These are phyloP conservation scores for Cephus pygmeus DNA, from an alignment of 2,888 invertebrate species.

Conservation along the genomic window DNA sequence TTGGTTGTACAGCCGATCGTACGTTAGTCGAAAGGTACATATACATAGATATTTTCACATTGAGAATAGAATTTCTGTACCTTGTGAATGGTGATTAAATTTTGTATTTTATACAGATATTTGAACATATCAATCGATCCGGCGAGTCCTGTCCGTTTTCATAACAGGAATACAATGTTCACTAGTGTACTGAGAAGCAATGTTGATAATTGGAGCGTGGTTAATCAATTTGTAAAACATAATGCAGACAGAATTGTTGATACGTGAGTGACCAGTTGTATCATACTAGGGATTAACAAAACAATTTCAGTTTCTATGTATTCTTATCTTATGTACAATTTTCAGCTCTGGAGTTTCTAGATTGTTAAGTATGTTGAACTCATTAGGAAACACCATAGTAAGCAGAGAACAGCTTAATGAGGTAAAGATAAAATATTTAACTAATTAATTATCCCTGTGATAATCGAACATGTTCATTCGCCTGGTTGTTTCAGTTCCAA, in stretches of 20 bases:
- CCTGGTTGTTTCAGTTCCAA: background rate
- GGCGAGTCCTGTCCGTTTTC: background rate
- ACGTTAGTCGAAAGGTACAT: constrained; percentile 69
- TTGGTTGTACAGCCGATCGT: constrained; percentile 75
- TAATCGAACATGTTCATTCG: background rate
- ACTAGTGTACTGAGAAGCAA: constrained; percentile 6
- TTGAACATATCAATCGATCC: background rate
- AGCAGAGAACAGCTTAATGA: background rate
- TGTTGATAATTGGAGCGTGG: background rate
- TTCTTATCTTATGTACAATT: background rate
- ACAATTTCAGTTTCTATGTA: background rate
- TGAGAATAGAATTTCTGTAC: background rate
- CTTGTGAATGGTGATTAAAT: background rate
- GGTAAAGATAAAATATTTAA: background rate
- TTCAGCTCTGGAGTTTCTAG: background rate
- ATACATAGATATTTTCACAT: background rate
- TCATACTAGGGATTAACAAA: background rate
- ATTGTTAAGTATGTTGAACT: background rate
- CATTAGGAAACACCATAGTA: background rate
- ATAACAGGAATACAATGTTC: constrained; percentile 28
- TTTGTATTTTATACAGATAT: background rate
- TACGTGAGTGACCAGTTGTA: background rate
- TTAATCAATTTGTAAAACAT: background rate
- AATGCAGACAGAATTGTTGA: background rate
- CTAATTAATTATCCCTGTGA: background rate